Conservation (phyloP, 2,797 vertebrate genomes). For the Galagoides demidoff region DNA sequence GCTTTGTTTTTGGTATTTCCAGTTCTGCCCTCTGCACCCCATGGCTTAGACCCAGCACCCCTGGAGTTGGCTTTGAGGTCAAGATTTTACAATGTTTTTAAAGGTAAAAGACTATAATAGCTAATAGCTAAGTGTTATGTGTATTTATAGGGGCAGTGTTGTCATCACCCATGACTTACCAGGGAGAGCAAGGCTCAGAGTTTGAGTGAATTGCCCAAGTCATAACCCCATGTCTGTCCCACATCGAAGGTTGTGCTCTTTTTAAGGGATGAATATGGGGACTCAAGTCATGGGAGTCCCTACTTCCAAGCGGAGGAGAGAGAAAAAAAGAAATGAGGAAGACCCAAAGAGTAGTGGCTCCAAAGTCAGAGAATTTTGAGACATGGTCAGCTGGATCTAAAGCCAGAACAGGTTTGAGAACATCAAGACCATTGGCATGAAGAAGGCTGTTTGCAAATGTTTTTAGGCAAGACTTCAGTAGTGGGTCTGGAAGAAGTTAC, state of each 20-base stretch:
- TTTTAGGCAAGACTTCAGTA: not conserved
- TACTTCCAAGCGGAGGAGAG: not conserved
- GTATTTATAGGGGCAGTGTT: not conserved
- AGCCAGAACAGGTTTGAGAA: not conserved
- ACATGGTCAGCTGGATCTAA: not conserved
- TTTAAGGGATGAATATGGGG: not conserved
- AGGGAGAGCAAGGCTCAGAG: not conserved
- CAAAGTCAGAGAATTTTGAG: not conserved
- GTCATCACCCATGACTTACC: not conserved
- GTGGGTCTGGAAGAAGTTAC: not conserved
- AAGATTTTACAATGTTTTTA: not conserved
- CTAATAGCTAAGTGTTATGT: not conserved
- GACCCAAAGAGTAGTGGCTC: not conserved
- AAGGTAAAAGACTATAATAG: not conserved
- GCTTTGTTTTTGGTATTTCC: not conserved
- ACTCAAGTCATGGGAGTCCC: not conserved
- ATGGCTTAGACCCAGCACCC: not conserved
- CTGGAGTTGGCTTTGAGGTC: not conserved
- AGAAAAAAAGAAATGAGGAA: not conserved
- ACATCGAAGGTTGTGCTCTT: not conserved
- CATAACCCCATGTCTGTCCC: not conserved
- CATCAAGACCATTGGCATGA: not conserved
- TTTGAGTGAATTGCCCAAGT: not conserved
- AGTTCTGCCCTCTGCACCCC: not conserved
- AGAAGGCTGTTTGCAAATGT: not conserved